Percentiles rank a stretch among this genome's conserved stretches.
Evolutionary conservation across 2,797 vertebrate genomes (phyloP).

Genomic region (Sebastes variabilis): DNA sequence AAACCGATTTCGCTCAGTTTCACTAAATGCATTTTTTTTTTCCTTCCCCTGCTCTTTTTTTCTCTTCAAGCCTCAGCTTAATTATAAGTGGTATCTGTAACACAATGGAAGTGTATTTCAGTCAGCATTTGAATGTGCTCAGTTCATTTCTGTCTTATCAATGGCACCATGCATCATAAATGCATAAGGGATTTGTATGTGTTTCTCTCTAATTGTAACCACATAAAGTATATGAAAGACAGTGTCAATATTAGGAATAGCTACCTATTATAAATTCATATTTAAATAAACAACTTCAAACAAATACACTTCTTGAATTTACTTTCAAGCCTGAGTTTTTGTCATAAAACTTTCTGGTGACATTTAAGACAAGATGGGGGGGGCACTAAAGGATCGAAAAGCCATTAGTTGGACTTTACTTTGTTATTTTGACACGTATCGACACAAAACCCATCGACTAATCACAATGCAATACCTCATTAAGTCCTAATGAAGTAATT

Average conservation of each 20-base stretch:
- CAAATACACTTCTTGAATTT: conserved; percentile 5
- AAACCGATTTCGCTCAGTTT: conserved; percentile 73
- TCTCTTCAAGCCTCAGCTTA: conserved; percentile 77
- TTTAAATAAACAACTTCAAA: conserved; percentile 35
- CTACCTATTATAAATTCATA: conserved; percentile 57
- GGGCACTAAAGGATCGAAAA: conserved; percentile 67
- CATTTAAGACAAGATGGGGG: conserved; percentile 67
- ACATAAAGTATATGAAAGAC: conserved; percentile 66
- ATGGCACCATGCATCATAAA: conserved; percentile 74
- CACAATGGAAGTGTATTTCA: conserved; percentile 78
- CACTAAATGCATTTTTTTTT: conserved; percentile 63
- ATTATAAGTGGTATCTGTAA: conserved; percentile 80
- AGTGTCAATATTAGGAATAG: conserved; percentile 48
- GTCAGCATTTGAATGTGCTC: conserved; percentile 70
- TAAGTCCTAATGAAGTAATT: conserved; percentile 86
- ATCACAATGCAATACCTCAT: conserved; percentile 86
- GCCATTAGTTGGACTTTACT: conserved; percentile 83
- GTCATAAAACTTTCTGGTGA: conserved; percentile 66
- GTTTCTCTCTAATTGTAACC: conserved; percentile 68
- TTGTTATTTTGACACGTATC: conserved; percentile 84
- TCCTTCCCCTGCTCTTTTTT: conserved; percentile 56
- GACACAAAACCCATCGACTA: conserved; percentile 83
- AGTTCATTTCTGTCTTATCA: conserved; percentile 75
- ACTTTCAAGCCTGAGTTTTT: conserved; percentile 25
- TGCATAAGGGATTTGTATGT: conserved; percentile 75